Percentiles rank a stretch among this genome's conserved stretches.
These are phyloP conservation scores for Drosophila tripunctata DNA, from an alignment of 2,888 invertebrate species.

Conservation along the genomic window DNA sequence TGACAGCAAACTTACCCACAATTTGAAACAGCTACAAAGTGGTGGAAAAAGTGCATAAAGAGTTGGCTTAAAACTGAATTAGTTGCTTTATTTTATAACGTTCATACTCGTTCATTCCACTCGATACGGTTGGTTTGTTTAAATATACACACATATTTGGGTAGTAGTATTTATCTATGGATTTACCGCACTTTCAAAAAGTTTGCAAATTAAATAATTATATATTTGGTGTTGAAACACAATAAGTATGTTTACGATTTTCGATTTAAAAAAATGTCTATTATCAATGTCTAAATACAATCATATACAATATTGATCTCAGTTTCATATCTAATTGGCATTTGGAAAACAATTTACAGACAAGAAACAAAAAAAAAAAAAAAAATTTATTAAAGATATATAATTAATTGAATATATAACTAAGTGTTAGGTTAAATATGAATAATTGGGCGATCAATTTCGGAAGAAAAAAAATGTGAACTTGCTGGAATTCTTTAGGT, in stretches of 20 bases:
- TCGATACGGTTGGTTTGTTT: constrained; percentile 35
- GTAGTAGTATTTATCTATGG: constrained; percentile 24
- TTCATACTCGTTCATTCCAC: constrained; percentile 22
- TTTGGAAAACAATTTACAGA: constrained; percentile 39
- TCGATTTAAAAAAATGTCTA: constrained; percentile 27
- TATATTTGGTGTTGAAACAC: constrained; percentile 56
- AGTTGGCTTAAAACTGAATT: constrained; percentile 42
- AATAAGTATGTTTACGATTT: constrained; percentile 43
- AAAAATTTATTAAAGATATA: constrained; percentile 20
- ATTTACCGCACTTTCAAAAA: constrained; percentile 50
- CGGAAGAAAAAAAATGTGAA: neutral
- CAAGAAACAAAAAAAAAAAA: constrained; percentile 2
- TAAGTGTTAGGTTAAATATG: constrained; percentile 27
- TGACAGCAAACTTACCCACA: neutral
- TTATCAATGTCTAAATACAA: constrained; percentile 47
- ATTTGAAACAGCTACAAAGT: no score
- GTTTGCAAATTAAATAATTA: constrained; percentile 41
- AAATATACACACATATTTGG: constrained; percentile 12
- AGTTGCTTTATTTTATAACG: constrained; percentile 54
- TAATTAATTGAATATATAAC: constrained; percentile 18
- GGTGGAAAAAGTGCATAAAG: no score
- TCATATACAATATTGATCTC: constrained; percentile 48
- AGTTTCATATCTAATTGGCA: constrained; percentile 50
- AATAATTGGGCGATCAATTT: constrained; percentile 8
- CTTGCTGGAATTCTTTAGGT: neutral